phyloP scores from a whole-genome alignment of 2,797 vertebrate genomes.

The Coregonus ussuriensis region DNA sequence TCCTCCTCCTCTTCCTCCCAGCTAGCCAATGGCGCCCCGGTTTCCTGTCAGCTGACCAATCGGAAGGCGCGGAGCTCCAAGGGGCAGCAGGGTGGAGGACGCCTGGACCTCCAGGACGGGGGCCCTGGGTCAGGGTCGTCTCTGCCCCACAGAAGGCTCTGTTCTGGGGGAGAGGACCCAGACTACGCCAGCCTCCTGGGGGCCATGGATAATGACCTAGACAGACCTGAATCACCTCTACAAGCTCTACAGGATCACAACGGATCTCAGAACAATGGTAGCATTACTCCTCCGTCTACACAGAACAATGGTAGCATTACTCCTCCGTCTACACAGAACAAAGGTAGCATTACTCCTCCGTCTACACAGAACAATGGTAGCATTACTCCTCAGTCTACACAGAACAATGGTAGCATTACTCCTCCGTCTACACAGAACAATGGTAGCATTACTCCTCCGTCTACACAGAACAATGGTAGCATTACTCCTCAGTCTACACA shows the following conservation, averaged over 20 bases:
- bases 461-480: no score
- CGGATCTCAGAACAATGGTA: slow-evolving; percentile 62
- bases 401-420: no score
- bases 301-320: no score
- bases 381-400: no score
- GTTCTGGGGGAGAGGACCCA: slow-evolving; percentile 79
- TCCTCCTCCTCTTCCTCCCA: slow-evolving; percentile 41
- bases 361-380: no score
- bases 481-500: no score
- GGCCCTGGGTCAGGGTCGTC: slow-evolving; percentile 57
- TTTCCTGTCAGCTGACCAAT: slow-evolving; percentile 75
- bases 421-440: not conserved
- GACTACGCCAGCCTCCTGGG: slow-evolving; percentile 88
- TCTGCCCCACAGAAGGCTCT: slow-evolving; percentile 68
- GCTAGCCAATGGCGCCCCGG: slow-evolving; percentile 66
- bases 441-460: no score
- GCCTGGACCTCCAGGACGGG: slow-evolving; percentile 75
- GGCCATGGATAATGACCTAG: slow-evolving; percentile 96
- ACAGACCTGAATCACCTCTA: slow-evolving; percentile 82
- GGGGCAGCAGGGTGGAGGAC: slow-evolving; percentile 68
- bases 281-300: no score
- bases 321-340: not conserved
- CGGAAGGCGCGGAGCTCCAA: slow-evolving; percentile 80
- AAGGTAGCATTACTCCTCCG: no score
- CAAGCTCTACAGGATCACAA: slow-evolving; percentile 83